A percentile compares a stretch with the other conserved stretches of the same genome.
Conservation (phyloP, 2,113 vertebrate genomes). For the Mesitornis unicolor region DNA sequence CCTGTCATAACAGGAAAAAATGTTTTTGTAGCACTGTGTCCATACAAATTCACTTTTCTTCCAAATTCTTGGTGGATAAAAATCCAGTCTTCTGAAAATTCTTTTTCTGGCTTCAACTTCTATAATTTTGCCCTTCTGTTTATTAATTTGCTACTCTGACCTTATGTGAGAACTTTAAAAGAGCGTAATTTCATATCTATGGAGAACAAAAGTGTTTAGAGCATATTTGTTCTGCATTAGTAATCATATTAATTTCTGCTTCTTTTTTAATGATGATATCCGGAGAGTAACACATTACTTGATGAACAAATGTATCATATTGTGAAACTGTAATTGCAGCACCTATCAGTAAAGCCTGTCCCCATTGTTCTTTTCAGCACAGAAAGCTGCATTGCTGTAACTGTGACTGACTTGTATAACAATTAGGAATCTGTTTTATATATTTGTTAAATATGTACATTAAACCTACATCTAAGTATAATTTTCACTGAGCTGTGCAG, state of each 20-base stretch:
- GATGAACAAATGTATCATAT: background rate
- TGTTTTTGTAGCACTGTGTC: background rate
- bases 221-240: background rate
- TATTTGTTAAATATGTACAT: background rate
- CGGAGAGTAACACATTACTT: background rate
- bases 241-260: background rate
- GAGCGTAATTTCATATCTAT: background rate
- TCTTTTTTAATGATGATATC: conserved; percentile 22
- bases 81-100: background rate
- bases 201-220: background rate
- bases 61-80: background rate
- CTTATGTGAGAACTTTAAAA: background rate
- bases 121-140: background rate
- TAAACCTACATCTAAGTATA: background rate
- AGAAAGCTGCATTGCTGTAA: background rate
- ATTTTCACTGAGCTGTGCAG: background rate
- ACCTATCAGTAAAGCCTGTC: conserved; percentile 30
- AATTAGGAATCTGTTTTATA: background rate
- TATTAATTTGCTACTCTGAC: background rate
- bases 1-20: background rate
- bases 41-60: background rate
- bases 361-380: conserved; percentile 20
- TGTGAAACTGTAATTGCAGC: conserved; percentile 44
- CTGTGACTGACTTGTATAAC: background rate
- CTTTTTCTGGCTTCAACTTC: background rate